Evolutionary conservation across 2,888 invertebrate genomes (phyloP), one percentile per base, ranked within the genome.

Genomic region (Eupithecia inturbata): DNA sequence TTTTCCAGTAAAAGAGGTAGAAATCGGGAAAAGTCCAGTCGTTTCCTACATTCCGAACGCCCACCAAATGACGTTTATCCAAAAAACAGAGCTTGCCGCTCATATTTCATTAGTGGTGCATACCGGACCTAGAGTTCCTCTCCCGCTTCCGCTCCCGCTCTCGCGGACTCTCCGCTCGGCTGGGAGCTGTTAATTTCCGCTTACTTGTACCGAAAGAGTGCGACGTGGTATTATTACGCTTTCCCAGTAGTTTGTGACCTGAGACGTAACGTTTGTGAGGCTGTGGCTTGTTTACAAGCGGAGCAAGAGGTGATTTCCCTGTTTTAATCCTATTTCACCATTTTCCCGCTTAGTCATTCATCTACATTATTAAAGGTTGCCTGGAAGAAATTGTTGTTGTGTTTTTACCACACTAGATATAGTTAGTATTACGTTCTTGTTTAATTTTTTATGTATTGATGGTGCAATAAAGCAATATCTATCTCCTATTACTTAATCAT

Each of bases 131-230:
- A 57, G 57, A 57, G 26, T 57, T 26, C 53, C 22, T 53, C 53
- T 26, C 26, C 22, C 22, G 57, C 26, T 57, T 57, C 57, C 57
- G 57, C 57, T 78, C 77, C 77, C 79, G 80, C 82, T 78, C 80
- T 73, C 85, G 82, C 85, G 85, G 85, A 83, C 81, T 85, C 85
- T 86, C 80, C 81, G 82, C 85, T 85, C 80, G 80, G 85, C 89
- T 89, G 87, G 89, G 86, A 89, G 90, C 91, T 91, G 91, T 93
- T 94, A 93, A 93, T 94, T 94, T 94, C 93, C 93, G 93, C 90
- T 85, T 83, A 89, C 89, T 89, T 91, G 92, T 92, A 92, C 91
- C 90, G 90, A 84, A 85, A 85, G 87, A 89, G 90, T 88, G 83
- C 85, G 84, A 89, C 85, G 83, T 86, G 82, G 90, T 89, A 91